Evolutionary conservation across 2,888 invertebrate genomes (phyloP), one percentile per base, ranked within the genome.

Genomic region (Lasioglossum malachurum): DNA sequence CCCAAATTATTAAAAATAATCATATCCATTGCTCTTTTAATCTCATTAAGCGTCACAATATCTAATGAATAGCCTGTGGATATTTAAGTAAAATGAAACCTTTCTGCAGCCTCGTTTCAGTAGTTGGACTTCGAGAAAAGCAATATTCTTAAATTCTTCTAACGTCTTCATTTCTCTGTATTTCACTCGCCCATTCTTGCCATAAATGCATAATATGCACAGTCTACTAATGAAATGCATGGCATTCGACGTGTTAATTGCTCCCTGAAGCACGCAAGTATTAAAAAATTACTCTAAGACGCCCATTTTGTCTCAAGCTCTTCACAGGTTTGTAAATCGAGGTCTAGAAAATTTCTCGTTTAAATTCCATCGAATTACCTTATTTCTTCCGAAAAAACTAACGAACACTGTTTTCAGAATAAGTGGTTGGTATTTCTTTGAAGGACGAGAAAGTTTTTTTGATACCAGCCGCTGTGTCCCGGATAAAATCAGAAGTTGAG

Each of bases 401-500:
- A 2, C 19, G 31, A 2, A 19, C 31, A 31, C 64, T 14, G 16
- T 31, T 16, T 27, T 31, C 60, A 2, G 31, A 23, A 69, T 19
- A 64, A 64, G 27, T 31, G 64, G 31, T 35, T 2, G 5, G 12
- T 4, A 44, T n/a, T 72, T 27, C 44, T 46, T 16, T 31, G 35
- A 57, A 4, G 41, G 7, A 19, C 0, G n/a, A 14, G n/a, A 57
- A 38, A 12, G 38, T 23, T 27, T 12, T 23, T 27, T 27, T 8
- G 67, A 57, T 12, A 4, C 38, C 23, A 10, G 49, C 35, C 38
- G 69, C 4, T 41, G 57, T 16, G 19, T 60, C 72, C 31, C 16
- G 49, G 41, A 41, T 41, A 73, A 35, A 53, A 67, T 38, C 31
- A 10, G 73, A 84, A 78, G 46, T 84, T 71, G 31, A 35, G 5